phyloP scores from a whole-genome alignment of 1,140 invertebrate genomes.

The Nasonia vitripennis region DNA sequence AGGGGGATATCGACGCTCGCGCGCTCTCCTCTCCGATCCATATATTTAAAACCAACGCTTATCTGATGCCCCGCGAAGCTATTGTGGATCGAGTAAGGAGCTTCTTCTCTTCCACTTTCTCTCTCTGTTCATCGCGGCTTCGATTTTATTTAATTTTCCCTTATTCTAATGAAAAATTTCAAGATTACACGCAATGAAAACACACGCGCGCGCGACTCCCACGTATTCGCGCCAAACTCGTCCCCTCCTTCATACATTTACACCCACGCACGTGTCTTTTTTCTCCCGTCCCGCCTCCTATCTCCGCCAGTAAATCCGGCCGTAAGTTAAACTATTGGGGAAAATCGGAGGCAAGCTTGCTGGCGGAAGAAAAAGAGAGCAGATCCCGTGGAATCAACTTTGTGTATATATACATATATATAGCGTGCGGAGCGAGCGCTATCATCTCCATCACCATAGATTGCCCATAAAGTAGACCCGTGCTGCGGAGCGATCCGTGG shows the following conservation, averaged over 20 bases:
- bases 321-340: conserved; percentile 75
- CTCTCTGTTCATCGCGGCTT: conserved; percentile 5
- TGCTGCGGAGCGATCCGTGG: conserved; percentile 68
- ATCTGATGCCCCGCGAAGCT: conserved; percentile 69
- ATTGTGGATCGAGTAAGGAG: conserved; percentile 57
- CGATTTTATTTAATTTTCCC: too few species aligned
- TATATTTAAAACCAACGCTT: conserved; percentile 73
- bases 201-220: too few species aligned
- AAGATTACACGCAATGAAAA: too few species aligned
- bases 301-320: conserved; percentile 74
- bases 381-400: conserved; percentile 71
- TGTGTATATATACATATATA: conserved; percentile 30
- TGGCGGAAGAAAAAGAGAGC: conserved; percentile 6
- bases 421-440: conserved; percentile 64
- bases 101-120: background rate
- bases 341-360: conserved; percentile 63
- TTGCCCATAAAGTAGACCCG: conserved; percentile 75
- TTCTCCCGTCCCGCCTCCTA: conserved; percentile 45
- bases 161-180: background rate
- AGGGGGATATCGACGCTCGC: conserved; percentile 51
- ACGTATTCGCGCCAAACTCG: background rate
- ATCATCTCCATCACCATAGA: conserved; percentile 76
- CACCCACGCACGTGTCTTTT: background rate
- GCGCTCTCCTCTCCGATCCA: conserved; percentile 64
- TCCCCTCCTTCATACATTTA: background rate